Conservation (phyloP, 53 echinoderm and acorn worm genomes). For the Zoroaster sp. region DNA sequence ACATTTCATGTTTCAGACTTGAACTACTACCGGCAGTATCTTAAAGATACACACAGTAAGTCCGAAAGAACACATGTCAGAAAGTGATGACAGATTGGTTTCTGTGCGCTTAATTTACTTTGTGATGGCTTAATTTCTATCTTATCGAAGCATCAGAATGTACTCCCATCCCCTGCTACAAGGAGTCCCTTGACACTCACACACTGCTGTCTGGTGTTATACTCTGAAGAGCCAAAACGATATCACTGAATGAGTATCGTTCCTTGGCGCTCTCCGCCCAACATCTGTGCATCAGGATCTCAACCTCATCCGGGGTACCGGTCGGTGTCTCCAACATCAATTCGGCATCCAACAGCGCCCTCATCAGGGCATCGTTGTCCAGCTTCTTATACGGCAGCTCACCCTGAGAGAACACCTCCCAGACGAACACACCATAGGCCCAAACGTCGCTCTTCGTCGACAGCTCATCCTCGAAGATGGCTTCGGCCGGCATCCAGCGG, state of each 20-base stretch:
- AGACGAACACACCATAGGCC: constrained; percentile 91
- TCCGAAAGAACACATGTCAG: neutral
- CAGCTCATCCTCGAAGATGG: constrained; percentile 95
- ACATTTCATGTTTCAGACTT: neutral
- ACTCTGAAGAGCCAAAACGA: constrained; percentile 72
- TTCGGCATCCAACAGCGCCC: constrained; percentile 85
- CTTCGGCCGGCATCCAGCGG: constrained; percentile 98
- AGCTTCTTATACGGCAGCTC: constrained; percentile 75
- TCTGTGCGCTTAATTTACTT: neutral
- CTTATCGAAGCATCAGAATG: too few species aligned
- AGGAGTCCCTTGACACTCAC: constrained; percentile 10
- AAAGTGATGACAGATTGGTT: neutral
- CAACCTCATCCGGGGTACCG: constrained; percentile 88
- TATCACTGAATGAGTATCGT: constrained; percentile 85
- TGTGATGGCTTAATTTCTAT: neutral
- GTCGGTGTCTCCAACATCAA: constrained; percentile 74
- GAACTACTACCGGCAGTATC: too few species aligned
- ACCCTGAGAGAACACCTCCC: constrained; percentile 97
- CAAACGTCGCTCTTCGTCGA: constrained; percentile 98
- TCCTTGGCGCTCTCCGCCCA: constrained; percentile 89
- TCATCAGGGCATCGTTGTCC: constrained; percentile 91
- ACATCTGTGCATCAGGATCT: constrained; percentile 87
- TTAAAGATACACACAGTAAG: too few species aligned
- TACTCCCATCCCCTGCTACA: too few species aligned
- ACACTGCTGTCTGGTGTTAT: constrained; percentile 83